phyloP scores from a whole-genome alignment of 2,113 vertebrate genomes.

The Muscicapa adusta region DNA sequence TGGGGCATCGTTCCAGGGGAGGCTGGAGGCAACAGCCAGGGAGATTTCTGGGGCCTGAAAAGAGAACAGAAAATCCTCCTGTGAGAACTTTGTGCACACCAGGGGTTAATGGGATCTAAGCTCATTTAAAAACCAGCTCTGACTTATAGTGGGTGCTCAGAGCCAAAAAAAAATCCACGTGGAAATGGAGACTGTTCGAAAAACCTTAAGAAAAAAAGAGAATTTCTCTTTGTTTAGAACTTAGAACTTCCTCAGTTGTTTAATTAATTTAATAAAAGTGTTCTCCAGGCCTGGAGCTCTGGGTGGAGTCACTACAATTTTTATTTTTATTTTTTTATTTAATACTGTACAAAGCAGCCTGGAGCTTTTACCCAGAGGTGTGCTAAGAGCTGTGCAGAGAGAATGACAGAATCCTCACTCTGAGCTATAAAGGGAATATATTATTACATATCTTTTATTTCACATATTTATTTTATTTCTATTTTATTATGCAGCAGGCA shows the following conservation, averaged over 20 bases:
- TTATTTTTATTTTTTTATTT: not conserved
- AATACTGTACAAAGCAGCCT: not conserved
- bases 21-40: constrained; percentile 77
- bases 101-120: not conserved
- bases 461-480: no score
- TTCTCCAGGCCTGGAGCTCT: not conserved
- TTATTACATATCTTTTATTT: not conserved
- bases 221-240: not conserved
- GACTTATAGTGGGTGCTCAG: not conserved
- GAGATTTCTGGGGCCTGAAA: constrained; percentile 77
- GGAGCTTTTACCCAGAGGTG: not conserved
- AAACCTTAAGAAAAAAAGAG: not conserved
- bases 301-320: not conserved
- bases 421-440: not conserved
- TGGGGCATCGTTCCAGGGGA: constrained; percentile 72
- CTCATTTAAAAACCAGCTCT: not conserved
- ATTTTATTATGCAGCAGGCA: not conserved
- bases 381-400: not conserved
- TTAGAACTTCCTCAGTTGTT: not conserved
- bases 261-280: not conserved
- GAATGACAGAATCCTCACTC: not conserved
- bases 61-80: not conserved
- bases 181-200: not conserved
- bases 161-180: not conserved
- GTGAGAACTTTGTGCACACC: not conserved